Evolutionary conservation across 1,140 invertebrate species (phyloP), one percentile per base, ranked within the genome.

Genomic region (Heliconius eleuchia): DNA sequence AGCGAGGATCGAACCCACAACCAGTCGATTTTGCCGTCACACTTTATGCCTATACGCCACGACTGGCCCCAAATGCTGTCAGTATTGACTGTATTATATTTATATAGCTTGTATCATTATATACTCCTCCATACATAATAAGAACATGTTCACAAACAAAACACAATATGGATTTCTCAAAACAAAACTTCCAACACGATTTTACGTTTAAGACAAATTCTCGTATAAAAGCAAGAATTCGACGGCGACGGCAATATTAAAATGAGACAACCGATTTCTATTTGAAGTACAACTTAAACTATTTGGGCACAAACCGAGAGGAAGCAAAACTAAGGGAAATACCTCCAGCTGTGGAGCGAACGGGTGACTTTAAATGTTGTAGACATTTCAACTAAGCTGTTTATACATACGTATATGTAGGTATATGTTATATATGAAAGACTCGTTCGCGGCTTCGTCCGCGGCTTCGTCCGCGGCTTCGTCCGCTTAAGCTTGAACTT

Each of bases 221-320:
- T 18, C 23, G 34, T 6, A 66, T 39, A 76, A 76, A 66, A 60
- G 55, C 55, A 42, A 74, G 73, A n/a, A 76, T 60, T 57, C 74
- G 57, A 76, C 55, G 18, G 18, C 13, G 1, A 76, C 74, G 60
- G 18, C 60, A 70, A 77, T 77, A 77, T 77, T 77, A 77, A 77
- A 77, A 71, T 52, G 23, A 16, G 70, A 77, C 66, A 71, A 52
- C 76, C 66, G 42, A 71, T 55, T 77, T 77, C 76, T 77, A 71
- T 71, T 77, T 77, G 71, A 76, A 71, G 76, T 77, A 71, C 42
- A 23, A 52, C 66, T 77, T 16, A 23, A 77, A 77, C 76, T 77
- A 77, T 77, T 77, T 77, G 76, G 76, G 71, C 27, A 71, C 76
- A 77, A 77, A 77, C 76, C 66, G 71, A 77, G 50, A 77, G n/a